Percentiles rank a stretch among this genome's conserved stretches.
Evolutionary conservation across 1,140 invertebrate species (phyloP).

Genomic region (Lepidurus apus): DNA sequence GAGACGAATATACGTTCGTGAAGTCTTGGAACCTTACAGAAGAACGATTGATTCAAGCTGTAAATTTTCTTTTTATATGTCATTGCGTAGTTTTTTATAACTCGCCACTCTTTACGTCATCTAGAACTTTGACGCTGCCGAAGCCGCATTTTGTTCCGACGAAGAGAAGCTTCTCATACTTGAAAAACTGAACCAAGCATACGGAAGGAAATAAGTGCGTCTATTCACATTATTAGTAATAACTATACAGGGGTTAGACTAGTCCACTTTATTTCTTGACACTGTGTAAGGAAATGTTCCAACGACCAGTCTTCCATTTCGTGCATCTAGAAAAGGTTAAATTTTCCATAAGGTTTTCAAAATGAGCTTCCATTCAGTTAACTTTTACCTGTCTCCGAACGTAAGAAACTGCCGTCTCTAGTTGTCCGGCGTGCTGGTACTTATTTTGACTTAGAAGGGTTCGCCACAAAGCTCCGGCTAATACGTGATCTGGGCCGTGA

Average conservation of each 20-base stretch:
- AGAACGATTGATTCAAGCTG: constrained; percentile 49
- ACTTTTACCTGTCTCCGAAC: constrained; percentile 41
- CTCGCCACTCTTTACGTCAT: constrained; percentile 35
- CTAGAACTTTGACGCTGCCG: constrained; percentile 52
- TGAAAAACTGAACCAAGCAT: constrained; percentile 39
- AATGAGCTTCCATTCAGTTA: not conserved
- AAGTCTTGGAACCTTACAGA: constrained; percentile 49
- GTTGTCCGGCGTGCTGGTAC: constrained; percentile 35
- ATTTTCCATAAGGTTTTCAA: not conserved
- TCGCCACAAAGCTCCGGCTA: constrained; percentile 79
- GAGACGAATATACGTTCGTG: constrained; percentile 50
- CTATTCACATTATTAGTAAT: not conserved
- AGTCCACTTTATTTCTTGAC: not conserved
- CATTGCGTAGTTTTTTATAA: constrained; percentile 1
- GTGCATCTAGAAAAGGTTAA: not conserved
- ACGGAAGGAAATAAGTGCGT: constrained; percentile 35
- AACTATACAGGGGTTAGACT: not conserved
- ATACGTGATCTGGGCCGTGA: constrained; percentile 59
- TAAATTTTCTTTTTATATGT: constrained; percentile 42
- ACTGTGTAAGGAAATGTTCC: not conserved
- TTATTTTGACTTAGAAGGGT: constrained; percentile 59
- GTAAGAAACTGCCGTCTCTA: constrained; percentile 40
- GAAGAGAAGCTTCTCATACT: constrained; percentile 49
- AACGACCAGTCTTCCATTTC: not conserved
- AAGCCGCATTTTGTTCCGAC: constrained; percentile 47